A percentile compares a stretch with the other conserved stretches of the same genome.
phyloP scores from a whole-genome alignment of 2,113 vertebrate species.

The Python bivittatus region DNA sequence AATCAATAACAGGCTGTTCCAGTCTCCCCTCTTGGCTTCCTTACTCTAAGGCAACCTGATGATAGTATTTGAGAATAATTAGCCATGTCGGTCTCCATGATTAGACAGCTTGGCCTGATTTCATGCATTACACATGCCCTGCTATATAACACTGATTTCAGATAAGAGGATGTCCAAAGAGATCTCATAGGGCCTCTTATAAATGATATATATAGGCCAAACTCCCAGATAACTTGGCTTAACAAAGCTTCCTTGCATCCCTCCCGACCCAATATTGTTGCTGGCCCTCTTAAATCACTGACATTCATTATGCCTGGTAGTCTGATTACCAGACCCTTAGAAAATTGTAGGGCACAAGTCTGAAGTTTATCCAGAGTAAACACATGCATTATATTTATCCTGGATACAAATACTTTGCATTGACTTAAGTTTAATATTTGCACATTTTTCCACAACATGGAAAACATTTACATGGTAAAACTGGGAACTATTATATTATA shows the following conservation, averaged over 20 bases:
- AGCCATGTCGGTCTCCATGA: conserved; percentile 31
- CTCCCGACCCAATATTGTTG: neutral
- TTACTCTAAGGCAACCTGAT: conserved; percentile 55
- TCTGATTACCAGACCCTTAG: neutral
- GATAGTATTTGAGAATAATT: conserved; percentile 58
- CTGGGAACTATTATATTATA: neutral
- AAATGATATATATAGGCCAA: neutral
- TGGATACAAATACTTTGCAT: neutral
- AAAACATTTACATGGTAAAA: neutral
- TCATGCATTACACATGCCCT: conserved; percentile 43
- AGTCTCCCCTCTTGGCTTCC: conserved; percentile 37
- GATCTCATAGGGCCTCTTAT: conserved; percentile 10
- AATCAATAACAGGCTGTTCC: conserved; percentile 51
- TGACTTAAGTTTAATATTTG: neutral
- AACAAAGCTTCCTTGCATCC: neutral
- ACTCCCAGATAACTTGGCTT: neutral
- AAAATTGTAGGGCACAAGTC: neutral
- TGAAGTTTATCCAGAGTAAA: neutral
- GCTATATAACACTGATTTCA: conserved; percentile 45
- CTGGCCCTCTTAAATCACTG: conserved; percentile 19
- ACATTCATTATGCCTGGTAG: neutral
- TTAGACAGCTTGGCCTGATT: conserved; percentile 52
- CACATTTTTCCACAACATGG: neutral
- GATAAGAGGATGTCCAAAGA: conserved; percentile 46
- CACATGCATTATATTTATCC: neutral